A percentile compares a stretch with the other conserved stretches of the same genome.
These are phyloP conservation scores for Pseudorectes ferrugineus DNA, from an alignment of 2,113 vertebrate species.

Conservation along the genomic window DNA sequence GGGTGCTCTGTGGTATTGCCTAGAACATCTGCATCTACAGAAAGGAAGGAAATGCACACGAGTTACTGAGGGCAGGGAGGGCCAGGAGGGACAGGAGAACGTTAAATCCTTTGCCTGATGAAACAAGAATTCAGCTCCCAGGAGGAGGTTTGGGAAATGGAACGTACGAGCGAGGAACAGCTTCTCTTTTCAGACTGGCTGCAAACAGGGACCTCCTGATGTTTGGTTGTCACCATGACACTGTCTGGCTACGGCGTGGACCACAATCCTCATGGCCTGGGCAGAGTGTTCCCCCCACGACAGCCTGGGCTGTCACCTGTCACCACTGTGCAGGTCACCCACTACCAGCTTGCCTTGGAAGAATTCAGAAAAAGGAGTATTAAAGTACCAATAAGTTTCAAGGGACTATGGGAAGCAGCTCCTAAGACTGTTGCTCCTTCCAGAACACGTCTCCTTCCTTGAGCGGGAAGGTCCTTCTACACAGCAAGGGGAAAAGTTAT, in stretches of 20 bases:
- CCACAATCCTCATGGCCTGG: not conserved
- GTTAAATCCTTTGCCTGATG: conserved; percentile 43
- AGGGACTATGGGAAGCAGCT: not conserved
- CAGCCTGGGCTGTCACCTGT: not conserved
- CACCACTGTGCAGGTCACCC: not conserved
- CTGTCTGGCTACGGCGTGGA: not conserved
- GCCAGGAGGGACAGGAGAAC: conserved; percentile 38
- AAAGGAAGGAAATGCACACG: conserved; percentile 67
- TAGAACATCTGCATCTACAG: conserved; percentile 76
- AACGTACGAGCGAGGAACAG: not conserved
- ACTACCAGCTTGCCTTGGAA: not conserved
- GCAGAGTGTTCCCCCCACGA: not conserved
- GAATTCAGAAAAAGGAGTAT: not conserved
- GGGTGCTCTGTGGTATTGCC: conserved; percentile 75
- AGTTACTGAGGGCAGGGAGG: conserved; percentile 32
- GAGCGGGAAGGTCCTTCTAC: not conserved
- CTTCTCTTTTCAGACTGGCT: conserved; percentile 46
- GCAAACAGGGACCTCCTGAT: conserved; percentile 3
- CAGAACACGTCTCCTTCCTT: not conserved
- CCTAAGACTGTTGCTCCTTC: not conserved
- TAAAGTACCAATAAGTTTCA: not conserved
- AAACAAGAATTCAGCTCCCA: conserved; percentile 7
- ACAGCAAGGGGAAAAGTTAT: not conserved
- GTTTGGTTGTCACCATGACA: not conserved
- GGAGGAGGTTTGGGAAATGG: not conserved